Conservation (phyloP, 2,113 vertebrate species). For the Oncorhynchus masou region DNA sequence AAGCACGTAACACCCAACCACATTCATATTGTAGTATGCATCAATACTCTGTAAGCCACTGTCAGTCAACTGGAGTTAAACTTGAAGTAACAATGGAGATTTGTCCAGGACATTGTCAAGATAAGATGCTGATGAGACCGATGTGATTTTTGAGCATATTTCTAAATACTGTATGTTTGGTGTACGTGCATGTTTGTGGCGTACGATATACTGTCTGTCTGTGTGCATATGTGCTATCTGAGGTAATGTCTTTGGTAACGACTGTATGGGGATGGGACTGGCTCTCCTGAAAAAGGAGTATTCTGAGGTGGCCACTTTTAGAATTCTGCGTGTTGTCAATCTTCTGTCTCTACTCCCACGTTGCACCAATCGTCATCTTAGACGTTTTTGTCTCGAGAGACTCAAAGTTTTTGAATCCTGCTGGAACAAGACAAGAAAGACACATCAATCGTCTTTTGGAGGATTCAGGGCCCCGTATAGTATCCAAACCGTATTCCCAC, state of each 20-base stretch:
- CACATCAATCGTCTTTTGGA: no score
- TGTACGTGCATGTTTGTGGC: neutral
- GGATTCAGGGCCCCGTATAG: no score
- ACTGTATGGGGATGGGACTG: neutral
- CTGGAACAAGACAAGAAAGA: no score
- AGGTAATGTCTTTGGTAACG: neutral
- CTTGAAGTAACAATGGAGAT: no score
- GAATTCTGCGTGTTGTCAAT: no score
- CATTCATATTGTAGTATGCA: neutral
- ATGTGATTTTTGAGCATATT: neutral
- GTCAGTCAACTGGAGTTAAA: neutral
- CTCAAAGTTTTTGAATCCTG: no score
- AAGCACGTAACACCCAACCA: neutral
- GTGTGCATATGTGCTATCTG: neutral
- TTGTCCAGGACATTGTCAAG: neutral
- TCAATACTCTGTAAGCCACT: neutral
- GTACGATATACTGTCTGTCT: neutral
- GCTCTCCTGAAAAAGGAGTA: neutral
- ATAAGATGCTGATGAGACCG: neutral
- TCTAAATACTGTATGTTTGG: neutral
- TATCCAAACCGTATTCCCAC: neutral
- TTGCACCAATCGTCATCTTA: no score
- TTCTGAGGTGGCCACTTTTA: neutral
- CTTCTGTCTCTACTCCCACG: no score
- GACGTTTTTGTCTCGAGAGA: no score